Conservation (phyloP, 2,888 invertebrate genomes). For the Latrodectus elegans region DNA sequence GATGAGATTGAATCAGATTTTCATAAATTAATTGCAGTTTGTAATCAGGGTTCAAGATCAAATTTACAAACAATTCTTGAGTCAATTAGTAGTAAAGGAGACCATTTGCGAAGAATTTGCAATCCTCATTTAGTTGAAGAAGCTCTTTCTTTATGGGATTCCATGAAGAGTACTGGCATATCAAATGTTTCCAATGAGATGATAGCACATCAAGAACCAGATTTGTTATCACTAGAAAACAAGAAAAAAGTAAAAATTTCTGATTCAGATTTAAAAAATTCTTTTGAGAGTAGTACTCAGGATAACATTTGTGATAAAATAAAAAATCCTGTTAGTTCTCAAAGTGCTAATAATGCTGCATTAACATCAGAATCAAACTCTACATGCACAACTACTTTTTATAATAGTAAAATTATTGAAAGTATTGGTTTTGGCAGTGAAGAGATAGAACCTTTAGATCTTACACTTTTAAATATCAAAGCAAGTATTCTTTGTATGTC, state of each 20-base stretch:
- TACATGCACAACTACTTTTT: too few species aligned
- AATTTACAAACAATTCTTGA: slow-evolving; percentile 67
- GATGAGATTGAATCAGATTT: slow-evolving; percentile 67
- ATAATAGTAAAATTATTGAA: too few species aligned
- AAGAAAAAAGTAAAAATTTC: too few species aligned
- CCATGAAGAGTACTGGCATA: slow-evolving; percentile 6
- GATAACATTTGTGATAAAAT: background rate
- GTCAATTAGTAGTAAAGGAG: slow-evolving; percentile 77
- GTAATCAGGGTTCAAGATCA: slow-evolving; percentile 52
- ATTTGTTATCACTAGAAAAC: too few species aligned
- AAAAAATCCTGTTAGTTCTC: too few species aligned
- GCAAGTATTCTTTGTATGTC: slow-evolving; percentile 90
- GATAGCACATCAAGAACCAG: background rate
- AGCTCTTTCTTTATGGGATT: slow-evolving; percentile 87
- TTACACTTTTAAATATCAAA: slow-evolving; percentile 89
- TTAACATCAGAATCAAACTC: too few species aligned
- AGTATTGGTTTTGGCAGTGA: background rate
- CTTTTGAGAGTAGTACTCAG: background rate
- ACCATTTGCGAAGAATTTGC: slow-evolving; percentile 87
- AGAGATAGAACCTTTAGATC: slow-evolving; percentile 77
- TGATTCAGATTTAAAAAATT: background rate
- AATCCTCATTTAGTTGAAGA: slow-evolving; percentile 90
- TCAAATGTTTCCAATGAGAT: background rate
- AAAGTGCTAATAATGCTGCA: too few species aligned
- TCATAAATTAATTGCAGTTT: slow-evolving; percentile 66